Percentiles rank a stretch among this genome's conserved stretches.
phyloP scores from a whole-genome alignment of 2,797 vertebrate species.

The Ispidina picta region DNA sequence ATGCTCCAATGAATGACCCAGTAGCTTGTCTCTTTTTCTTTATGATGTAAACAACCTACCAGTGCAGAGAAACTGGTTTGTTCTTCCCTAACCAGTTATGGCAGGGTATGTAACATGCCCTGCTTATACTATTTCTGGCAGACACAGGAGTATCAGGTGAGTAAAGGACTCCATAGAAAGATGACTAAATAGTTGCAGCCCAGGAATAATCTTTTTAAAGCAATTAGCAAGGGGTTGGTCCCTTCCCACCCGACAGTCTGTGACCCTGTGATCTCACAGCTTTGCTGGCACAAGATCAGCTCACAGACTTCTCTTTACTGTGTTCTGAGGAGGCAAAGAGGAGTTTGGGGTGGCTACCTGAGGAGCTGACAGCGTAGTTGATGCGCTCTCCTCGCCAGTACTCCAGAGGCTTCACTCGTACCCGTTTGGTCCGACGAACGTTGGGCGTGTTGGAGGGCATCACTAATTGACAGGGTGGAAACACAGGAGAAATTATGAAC shows the following conservation, averaged over 20 bases:
- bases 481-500: background rate
- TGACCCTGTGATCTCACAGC: background rate
- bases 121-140: background rate
- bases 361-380: conserved; percentile 47
- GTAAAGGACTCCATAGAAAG: background rate
- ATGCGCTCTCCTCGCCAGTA: conserved; percentile 80
- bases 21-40: background rate
- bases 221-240: background rate
- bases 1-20: background rate
- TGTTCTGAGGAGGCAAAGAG: background rate
- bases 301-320: background rate
- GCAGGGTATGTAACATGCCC: background rate
- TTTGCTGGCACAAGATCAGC: background rate
- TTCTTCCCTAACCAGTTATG: background rate
- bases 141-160: background rate
- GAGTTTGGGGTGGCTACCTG: conserved; percentile 63
- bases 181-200: background rate
- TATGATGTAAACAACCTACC: background rate
- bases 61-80: background rate
- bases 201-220: background rate
- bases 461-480: conserved; percentile 49
- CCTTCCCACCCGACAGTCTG: too few relatives aligned
- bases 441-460: conserved; percentile 75
- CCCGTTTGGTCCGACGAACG: conserved; percentile 77
- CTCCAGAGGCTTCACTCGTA: conserved; percentile 74